Base-by-base conservation (phyloP, 30 jellyfish, hydroid and myxozoan species). In the Cassiopea andromeda region DNA sequence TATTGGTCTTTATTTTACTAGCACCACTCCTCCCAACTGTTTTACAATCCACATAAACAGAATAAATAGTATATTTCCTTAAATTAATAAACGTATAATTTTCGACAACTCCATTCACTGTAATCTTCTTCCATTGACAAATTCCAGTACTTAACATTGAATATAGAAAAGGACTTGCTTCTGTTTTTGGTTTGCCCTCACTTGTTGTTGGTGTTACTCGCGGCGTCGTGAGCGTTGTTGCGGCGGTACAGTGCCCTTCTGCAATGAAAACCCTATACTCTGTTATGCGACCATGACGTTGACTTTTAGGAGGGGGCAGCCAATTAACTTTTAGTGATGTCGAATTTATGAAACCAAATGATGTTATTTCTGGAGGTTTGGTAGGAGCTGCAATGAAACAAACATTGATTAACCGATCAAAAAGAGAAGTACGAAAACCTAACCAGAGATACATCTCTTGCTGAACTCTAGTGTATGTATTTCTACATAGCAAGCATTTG, bases 311-410 rank as follows among this genome's bases (percentile, higher is more conserved):
- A 15, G 94, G 89, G 15, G 89, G 84, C 17, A 57, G 64, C 94
- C 94, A 87, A 3, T 18, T 7, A 8, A 87, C 77, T 8, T 46
- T 14, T 77, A 87, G 67, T 2, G 94, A 47, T 27, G 89, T 77
- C 8, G 94, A 87, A 44, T 19, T 87, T 47, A 43, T 17, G 75
- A 46, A 27, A 1, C 12, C 19, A 17, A 87, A 38, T 1, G n/a
- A 7, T 7, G 19, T 43, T 38, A 87, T 76, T 5, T 1, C 46
- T 18, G 89, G 89, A 14, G 89, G 89, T 12, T 38, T 18, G 43
- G 94, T 87, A 15, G 94, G 94, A 6, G 94, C 94, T 87, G 84
- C 44, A 85, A 44, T 10, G 12, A 54, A 54, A 54, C 12, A 54
- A 54, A 6, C 10, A 3, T 54, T 6, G 12, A 3, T 54, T 10